Percentiles rank a stretch among this genome's conserved stretches.
These are phyloP conservation scores for Hylaea fasciaria DNA, from an alignment of 2,888 invertebrate genomes.

Conservation along the genomic window DNA sequence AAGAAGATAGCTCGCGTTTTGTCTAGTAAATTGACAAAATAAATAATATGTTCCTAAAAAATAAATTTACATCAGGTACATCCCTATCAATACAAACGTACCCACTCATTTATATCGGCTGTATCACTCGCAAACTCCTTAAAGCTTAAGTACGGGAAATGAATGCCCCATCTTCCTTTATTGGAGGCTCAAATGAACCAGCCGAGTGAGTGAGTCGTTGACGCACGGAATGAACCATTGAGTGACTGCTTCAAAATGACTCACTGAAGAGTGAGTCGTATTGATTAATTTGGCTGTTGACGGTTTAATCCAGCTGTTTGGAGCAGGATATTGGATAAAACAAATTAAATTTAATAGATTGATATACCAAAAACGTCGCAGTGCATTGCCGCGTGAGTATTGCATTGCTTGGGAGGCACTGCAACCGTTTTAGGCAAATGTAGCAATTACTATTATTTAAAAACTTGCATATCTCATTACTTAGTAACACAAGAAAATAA, in stretches of 20 bases:
- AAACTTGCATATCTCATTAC: too few species aligned
- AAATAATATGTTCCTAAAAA: too few species aligned
- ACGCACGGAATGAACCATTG: neutral
- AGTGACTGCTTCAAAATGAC: neutral
- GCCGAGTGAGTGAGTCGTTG: neutral
- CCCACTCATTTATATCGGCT: neutral
- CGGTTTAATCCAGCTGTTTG: neutral
- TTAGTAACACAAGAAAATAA: too few species aligned
- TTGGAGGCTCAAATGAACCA: constrained; percentile 12
- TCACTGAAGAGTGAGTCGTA: neutral
- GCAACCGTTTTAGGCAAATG: too few species aligned
- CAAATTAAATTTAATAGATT: too few species aligned
- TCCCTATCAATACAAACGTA: neutral
- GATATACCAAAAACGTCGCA: too few species aligned
- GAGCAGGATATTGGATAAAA: neutral
- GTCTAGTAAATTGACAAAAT: too few species aligned
- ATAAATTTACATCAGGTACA: neutral
- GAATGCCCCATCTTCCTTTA: constrained; percentile 4
- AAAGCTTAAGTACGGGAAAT: constrained; percentile 19
- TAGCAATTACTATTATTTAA: too few species aligned
- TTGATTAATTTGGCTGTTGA: neutral
- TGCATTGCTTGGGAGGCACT: too few species aligned
- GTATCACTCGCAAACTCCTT: constrained; percentile 7
- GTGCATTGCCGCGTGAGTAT: too few species aligned
- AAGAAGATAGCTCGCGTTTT: too few species aligned